phyloP scores from a whole-genome alignment of 2,888 invertebrate genomes.

The Heliconius aoede region DNA sequence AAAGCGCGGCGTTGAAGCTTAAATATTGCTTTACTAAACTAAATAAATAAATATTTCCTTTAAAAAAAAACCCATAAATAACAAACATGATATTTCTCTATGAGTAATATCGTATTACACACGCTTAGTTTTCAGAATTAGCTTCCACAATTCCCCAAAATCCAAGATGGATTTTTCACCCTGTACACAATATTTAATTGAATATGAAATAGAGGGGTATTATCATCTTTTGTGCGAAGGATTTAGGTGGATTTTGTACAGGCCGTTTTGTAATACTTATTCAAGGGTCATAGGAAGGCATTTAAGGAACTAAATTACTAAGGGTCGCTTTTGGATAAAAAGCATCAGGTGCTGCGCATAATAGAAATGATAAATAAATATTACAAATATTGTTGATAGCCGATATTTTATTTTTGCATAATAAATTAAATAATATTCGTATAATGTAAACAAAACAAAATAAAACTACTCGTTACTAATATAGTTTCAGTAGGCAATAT shows the following conservation, averaged over 20 bases:
- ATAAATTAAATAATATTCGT: neutral
- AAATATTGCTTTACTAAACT: too few species aligned
- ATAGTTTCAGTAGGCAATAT: slow-evolving; percentile 55
- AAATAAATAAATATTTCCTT: neutral
- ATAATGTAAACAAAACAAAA: neutral
- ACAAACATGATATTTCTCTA: neutral
- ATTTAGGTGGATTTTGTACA: slow-evolving; percentile 70
- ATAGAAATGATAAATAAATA: slow-evolving; percentile 14
- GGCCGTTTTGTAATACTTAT: slow-evolving; percentile 71
- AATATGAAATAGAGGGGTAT: slow-evolving; percentile 86
- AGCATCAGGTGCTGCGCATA: slow-evolving; percentile 58
- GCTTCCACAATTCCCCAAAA: slow-evolving; percentile 60
- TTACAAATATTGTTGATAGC: neutral
- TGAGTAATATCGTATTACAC: neutral
- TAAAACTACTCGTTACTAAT: slow-evolving; percentile 36
- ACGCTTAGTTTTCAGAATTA: slow-evolving; percentile 52
- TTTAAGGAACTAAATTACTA: slow-evolving; percentile 70
- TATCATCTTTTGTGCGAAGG: slow-evolving; percentile 79
- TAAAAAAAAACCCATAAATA: neutral
- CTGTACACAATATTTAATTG: slow-evolving; percentile 86
- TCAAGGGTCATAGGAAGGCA: slow-evolving; percentile 75
- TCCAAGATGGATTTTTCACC: slow-evolving; percentile 84
- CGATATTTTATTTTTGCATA: neutral
- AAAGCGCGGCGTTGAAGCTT: neutral
- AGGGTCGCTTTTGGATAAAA: slow-evolving; percentile 55